Evolutionary conservation across 2,797 vertebrate genomes (phyloP), one percentile per base, ranked within the genome.

Genomic region (Huso huso): DNA sequence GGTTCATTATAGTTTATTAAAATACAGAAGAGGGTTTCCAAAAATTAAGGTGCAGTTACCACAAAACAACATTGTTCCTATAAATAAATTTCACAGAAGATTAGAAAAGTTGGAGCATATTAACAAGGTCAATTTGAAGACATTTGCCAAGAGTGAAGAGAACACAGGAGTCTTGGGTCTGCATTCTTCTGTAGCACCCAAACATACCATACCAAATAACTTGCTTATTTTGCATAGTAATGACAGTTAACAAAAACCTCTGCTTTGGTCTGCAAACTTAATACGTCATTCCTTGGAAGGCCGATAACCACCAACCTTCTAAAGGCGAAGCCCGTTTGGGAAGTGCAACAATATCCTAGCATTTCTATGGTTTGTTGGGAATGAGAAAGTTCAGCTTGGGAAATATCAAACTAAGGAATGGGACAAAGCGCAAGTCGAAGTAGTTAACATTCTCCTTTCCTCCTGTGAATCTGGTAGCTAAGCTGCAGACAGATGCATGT

Each of bases 11-110:
- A 73, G 70, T 88, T 87, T 89, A 89, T 88, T 90, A 87, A 80
- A 89, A 88, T 77, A 76, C 74, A 83, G 80, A 80, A 37, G 80
- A 80, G 10, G 64, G 72, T 85, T 86, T 82, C 83, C 18, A 62
- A 62, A 87, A 88, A 87, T 82, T 80, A 87, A 86, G 81, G 84
- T 86, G 86, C 86, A 85, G 82, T 83, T 79, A 72, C 84, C 77
- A 81, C 60, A 73, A 68, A 23, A 62, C 57, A 69, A 69, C 53
- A n/a, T 55, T 55, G 9, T 64, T 11, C 61, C 52, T 52, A 59
- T 49, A 59, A 57, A 52, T 68, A 55, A 3, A 55, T 61, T 57
- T 65, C 10, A 51, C n/a, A 51, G 61, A 48, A 37, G 37, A 48
- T 50, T 48, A 50, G 55, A 68, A 62, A 68, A 68, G 63, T 18